Conservation (phyloP, 2,888 invertebrate genomes). For the Ommatoiulus sabulosus region DNA sequence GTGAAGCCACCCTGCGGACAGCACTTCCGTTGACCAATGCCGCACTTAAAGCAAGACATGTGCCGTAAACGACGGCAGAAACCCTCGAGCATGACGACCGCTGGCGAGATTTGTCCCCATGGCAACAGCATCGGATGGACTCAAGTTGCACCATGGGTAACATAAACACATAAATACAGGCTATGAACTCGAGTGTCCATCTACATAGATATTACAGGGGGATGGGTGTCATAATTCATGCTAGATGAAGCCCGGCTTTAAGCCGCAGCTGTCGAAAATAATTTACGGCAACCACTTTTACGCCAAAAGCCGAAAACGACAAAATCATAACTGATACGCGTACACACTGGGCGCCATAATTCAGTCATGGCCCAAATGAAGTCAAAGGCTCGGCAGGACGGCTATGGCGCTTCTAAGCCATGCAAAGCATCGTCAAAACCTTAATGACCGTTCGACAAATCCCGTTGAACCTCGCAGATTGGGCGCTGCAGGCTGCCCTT, state of each 20-base stretch:
- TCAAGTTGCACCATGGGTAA: slow-evolving; percentile 2
- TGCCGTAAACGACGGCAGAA: not conserved
- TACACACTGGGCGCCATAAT: not conserved
- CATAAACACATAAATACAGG: slow-evolving; percentile 36
- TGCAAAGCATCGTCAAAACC: not conserved
- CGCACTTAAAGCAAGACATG: not conserved
- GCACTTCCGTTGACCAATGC: not conserved
- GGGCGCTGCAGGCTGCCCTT: not conserved
- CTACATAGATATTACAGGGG: slow-evolving; percentile 36
- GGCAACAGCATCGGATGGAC: slow-evolving; percentile 23
- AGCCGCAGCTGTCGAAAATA: slow-evolving; percentile 39
- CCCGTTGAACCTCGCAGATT: not conserved
- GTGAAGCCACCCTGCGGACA: not conserved
- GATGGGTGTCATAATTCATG: slow-evolving; percentile 33
- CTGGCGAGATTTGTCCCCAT: slow-evolving; percentile 25
- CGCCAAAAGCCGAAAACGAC: slow-evolving; percentile 40
- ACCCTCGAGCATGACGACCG: not conserved
- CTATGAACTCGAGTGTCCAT: slow-evolving; percentile 40
- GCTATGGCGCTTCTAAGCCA: not conserved
- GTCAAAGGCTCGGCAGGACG: not conserved
- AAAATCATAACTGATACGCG: slow-evolving; percentile 29
- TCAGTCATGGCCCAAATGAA: slow-evolving; percentile 36
- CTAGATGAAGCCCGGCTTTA: not conserved
- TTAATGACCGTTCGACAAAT: not conserved
- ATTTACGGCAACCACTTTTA: slow-evolving; percentile 39